Conservation (phyloP, 2,888 invertebrate genomes). For the Opisthograptis luteolata region DNA sequence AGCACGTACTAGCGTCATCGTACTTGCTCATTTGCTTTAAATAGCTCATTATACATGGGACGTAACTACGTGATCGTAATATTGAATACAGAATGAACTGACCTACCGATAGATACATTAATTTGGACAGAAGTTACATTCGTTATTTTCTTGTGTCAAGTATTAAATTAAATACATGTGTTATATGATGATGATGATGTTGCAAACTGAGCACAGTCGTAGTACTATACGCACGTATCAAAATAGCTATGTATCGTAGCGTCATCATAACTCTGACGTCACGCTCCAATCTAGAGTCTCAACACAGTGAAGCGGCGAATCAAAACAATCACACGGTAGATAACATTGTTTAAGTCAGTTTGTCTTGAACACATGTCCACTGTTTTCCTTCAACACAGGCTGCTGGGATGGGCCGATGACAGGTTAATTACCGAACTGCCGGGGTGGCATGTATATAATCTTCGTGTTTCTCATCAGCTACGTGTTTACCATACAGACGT, state of each 20-base stretch:
- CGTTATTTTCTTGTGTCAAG: too few species aligned
- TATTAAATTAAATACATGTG: too few species aligned
- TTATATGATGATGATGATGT: too few species aligned
- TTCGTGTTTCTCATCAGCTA: constrained; percentile 44
- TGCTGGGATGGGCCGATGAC: constrained; percentile 58
- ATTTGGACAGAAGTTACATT: constrained; percentile 1
- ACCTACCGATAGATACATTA: constrained; percentile 8
- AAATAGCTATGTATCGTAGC: too few species aligned
- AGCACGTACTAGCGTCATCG: constrained; percentile 16
- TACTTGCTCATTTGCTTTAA: constrained; percentile 24
- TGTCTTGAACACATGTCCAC: constrained; percentile 51
- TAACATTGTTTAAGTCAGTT: constrained; percentile 46
- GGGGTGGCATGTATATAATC: constrained; percentile 44
- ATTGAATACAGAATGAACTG: constrained; percentile 12
- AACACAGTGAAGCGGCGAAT: constrained; percentile 46
- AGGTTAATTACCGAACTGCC: constrained; percentile 52
- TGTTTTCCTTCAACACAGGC: constrained; percentile 43
- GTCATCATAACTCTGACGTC: constrained; percentile 8
- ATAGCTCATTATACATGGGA: constrained; percentile 23
- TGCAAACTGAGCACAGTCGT: too few species aligned
- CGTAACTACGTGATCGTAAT: constrained; percentile 20
- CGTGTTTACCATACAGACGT: constrained; percentile 24
- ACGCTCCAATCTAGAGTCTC: not conserved
- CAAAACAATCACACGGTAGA: constrained; percentile 63
- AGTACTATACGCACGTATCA: constrained; percentile 2